phyloP scores from a whole-genome alignment of 2,797 vertebrate genomes.

The Xiphophorus birchmanni region DNA sequence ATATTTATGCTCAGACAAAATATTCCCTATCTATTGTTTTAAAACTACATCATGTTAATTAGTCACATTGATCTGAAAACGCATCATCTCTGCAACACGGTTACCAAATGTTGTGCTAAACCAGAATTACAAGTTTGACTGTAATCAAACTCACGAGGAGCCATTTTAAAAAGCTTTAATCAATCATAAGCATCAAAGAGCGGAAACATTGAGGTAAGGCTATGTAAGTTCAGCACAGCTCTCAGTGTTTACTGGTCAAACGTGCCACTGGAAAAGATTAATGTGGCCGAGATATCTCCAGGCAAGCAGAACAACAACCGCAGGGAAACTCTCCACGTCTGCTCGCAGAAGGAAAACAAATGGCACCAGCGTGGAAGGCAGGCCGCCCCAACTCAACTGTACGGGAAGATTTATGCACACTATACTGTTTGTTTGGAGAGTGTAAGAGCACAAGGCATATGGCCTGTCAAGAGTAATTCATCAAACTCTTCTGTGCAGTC shows the following conservation, averaged over 20 bases:
- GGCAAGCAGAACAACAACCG: slow-evolving; percentile 63
- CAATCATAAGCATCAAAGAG: slow-evolving; percentile 54
- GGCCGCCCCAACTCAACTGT: slow-evolving; percentile 59
- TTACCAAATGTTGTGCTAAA: neutral
- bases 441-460: slow-evolving; percentile 56
- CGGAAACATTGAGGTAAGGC: slow-evolving; percentile 47
- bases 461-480: slow-evolving; percentile 69
- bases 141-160: slow-evolving; percentile 21
- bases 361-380: slow-evolving; percentile 57
- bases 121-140: neutral
- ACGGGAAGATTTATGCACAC: slow-evolving; percentile 73
- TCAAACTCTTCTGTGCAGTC: slow-evolving; percentile 63
- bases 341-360: slow-evolving; percentile 60
- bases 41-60: neutral
- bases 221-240: slow-evolving; percentile 56
- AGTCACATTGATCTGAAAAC: neutral
- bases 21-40: neutral
- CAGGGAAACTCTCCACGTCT: slow-evolving; percentile 46
- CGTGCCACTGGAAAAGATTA: slow-evolving; percentile 62
- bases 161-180: slow-evolving; percentile 50
- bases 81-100: neutral
- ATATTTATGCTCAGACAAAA: neutral
- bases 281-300: slow-evolving; percentile 64
- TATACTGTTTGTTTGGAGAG: slow-evolving; percentile 71
- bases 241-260: slow-evolving; percentile 65